These are phyloP conservation scores for Prenolepis imparis DNA, from an alignment of 2,888 invertebrate genomes.

Conservation along the genomic window DNA sequence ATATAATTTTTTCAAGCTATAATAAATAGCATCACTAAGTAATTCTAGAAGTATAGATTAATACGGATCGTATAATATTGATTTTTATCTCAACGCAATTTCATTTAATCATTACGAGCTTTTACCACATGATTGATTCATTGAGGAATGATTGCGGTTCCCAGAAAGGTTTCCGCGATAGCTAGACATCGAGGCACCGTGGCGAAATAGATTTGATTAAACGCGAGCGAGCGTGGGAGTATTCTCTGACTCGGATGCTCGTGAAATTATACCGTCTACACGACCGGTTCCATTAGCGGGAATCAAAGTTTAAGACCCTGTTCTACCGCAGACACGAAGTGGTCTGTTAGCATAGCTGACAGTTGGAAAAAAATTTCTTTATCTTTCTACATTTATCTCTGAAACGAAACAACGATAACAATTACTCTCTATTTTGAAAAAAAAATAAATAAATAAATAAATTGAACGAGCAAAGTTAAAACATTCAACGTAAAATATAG, in stretches of 20 bases:
- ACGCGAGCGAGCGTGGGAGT: slow-evolving; percentile 53
- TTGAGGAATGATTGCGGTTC: background rate
- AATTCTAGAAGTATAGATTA: background rate
- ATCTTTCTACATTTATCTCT: slow-evolving; percentile 2
- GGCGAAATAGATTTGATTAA: slow-evolving; percentile 52
- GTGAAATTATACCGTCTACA: slow-evolving; percentile 49
- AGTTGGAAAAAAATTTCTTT: background rate
- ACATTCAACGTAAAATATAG: background rate
- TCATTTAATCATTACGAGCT: background rate
- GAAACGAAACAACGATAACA: background rate
- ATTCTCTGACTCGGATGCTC: slow-evolving; percentile 11
- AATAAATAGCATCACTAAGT: background rate
- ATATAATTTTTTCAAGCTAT: background rate
- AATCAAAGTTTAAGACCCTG: slow-evolving; percentile 45
- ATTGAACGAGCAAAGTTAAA: background rate
- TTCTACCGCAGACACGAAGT: background rate
- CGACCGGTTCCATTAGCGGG: slow-evolving; percentile 26
- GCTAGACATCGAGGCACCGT: slow-evolving; percentile 30
- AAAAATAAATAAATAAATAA: too few relatives aligned
- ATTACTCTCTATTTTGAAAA: background rate
- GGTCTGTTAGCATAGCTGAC: background rate
- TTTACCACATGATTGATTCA: background rate
- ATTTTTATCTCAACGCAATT: background rate
- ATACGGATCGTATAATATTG: background rate
- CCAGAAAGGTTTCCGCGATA: background rate